Evolutionary conservation across 2,888 invertebrate species (phyloP), one percentile per base, ranked within the genome.

Genomic region (Pyrochroa serraticornis): DNA sequence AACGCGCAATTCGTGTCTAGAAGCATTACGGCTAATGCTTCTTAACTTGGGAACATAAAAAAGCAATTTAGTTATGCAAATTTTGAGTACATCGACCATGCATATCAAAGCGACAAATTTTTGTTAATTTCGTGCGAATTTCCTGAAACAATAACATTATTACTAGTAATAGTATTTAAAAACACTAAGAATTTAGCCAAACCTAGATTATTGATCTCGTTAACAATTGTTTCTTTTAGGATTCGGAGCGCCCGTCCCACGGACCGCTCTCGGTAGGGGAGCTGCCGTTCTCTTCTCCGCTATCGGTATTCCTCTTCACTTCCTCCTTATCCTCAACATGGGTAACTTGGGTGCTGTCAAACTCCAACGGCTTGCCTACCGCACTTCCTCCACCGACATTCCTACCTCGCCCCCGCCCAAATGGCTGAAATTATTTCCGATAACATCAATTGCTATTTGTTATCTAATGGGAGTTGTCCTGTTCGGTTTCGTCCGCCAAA

Each of bases 191-290:
- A n/a, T n/a, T n/a, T n/a, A n/a, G n/a, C n/a, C n/a, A n/a, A n/a
- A n/a, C n/a, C 22, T 3, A 22, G 22, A 22, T 22, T 33, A 7
- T 12, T 34, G 10, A 33, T 50, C 36, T 39, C 3, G 3, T 13
- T 2, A 39, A 3, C 30, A 30, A 22, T 30, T 37, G 22, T 37
- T 49, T 52, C 58, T 74, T 75, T 1, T 71, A 89, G 89, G 89
- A 62, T 88, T 89, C 67, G 89, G 89, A 0, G 88, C 89, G 0
- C 89, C 89, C 0, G 87, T 89, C 3, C 89, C 89, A 0, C 82
- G 87, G 13, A 89, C 89, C 0, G 72, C 83, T 2, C 79, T 82
- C 67, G 89, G 89, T 0, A 80, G 87, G 60, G 83, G 83, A 1
- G 81, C 85, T 0, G 85, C 87, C 0, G 79, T 88, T 0, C 68